Evolutionary conservation across 2,888 invertebrate genomes (phyloP).

Genomic region (Dendrolimus pini): DNA sequence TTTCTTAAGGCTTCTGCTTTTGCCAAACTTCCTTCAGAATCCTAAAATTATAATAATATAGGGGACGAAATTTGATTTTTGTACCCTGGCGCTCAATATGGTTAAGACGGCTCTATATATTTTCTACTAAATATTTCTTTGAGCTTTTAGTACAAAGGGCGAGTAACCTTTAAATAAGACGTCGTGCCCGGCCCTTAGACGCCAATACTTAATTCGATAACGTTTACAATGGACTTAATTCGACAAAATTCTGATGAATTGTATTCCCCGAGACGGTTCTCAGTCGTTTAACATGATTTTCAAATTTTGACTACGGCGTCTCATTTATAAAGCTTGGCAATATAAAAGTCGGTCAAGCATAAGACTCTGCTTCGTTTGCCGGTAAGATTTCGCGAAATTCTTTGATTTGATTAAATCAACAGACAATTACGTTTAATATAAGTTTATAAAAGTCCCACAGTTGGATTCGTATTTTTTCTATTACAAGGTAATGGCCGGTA

Average conservation of each 20-base stretch:
- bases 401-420: constrained; percentile 22
- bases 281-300: background rate
- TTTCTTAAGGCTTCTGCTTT: too few species aligned
- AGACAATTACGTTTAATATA: constrained; percentile 20
- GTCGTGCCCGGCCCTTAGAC: background rate
- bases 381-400: constrained; percentile 17
- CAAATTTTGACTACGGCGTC: too few species aligned
- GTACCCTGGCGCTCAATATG: too few species aligned
- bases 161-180: background rate
- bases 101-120: too few species aligned
- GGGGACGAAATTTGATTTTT: too few species aligned
- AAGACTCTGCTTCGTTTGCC: constrained; percentile 14
- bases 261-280: background rate
- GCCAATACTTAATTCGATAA: background rate
- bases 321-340: constrained; percentile 12
- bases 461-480: too few species aligned
- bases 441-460: background rate
- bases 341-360: constrained; percentile 21
- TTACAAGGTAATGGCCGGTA: too few species aligned
- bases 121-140: too few species aligned
- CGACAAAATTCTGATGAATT: background rate
- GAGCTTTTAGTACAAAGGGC: background rate
- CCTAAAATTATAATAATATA: too few species aligned
- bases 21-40: too few species aligned
- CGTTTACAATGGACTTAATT: background rate